Evolutionary conservation across 37 sponge, comb jelly and placozoan species (phyloP).

Genomic region (Diacarnus erythraeanus): DNA sequence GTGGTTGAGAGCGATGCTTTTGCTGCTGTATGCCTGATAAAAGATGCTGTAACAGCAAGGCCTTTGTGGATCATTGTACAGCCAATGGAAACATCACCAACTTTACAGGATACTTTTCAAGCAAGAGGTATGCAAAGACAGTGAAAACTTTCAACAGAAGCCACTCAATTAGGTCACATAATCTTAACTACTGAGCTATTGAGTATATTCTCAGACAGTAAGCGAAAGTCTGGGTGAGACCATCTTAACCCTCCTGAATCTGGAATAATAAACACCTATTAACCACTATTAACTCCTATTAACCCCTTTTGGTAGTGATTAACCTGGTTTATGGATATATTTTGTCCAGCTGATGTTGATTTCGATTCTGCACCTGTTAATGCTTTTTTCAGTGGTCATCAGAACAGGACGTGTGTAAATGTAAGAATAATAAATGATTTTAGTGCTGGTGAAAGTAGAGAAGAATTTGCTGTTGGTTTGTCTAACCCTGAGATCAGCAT

Average conservation of each 20-base stretch:
- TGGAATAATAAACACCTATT: too few relatives aligned
- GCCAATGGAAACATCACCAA: neutral
- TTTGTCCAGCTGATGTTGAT: constrained; percentile 6
- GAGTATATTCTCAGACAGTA: too few relatives aligned
- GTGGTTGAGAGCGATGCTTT: neutral
- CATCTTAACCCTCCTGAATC: too few relatives aligned
- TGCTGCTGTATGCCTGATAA: constrained; percentile 13
- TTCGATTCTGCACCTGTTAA: neutral
- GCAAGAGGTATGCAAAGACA: constrained; percentile 24
- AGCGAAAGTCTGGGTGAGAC: too few relatives aligned
- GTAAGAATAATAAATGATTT: neutral
- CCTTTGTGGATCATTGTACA: neutral
- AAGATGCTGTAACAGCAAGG: constrained; percentile 5
- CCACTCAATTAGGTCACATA: too few relatives aligned
- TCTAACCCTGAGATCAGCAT: neutral
- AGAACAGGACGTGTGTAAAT: too few relatives aligned
- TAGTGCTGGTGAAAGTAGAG: neutral
- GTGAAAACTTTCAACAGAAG: too few relatives aligned
- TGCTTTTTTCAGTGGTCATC: neutral
- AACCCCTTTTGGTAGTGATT: too few relatives aligned
- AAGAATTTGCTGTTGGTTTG: constrained; percentile 10
- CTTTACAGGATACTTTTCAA: neutral
- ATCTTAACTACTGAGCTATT: too few relatives aligned
- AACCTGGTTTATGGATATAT: too few relatives aligned
- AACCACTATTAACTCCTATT: too few relatives aligned